Base-by-base conservation (phyloP, 2,113 vertebrate species). In the Engystomops pustulosus region DNA sequence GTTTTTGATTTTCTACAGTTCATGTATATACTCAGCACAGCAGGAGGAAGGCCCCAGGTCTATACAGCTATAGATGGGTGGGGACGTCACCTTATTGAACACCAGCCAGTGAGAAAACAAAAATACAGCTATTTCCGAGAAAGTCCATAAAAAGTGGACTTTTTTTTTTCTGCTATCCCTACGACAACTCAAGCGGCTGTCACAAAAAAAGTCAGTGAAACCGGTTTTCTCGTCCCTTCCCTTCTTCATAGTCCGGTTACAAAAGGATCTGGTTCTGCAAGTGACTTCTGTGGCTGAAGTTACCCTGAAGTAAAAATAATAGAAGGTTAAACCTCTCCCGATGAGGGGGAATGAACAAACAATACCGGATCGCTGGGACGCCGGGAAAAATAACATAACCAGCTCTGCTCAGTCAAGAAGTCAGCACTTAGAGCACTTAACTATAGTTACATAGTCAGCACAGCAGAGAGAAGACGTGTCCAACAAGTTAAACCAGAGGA, bases 171-270 rank as follows among this genome's bases (percentile, higher is more conserved):
- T 41, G 75, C 4, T 32, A n/a, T 80, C 30, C 12, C 65, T 70
- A 53, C 51, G 27, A 36, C 79, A 68, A 80, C 27, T 14, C 20
- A 27, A 65, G 27, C 3, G 4, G 7, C 32, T 65, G 23, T 30
- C 23, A n/a, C n/a, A n/a, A n/a, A n/a, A 45, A 30, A 79, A 67
- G 49, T 77, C 74, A 38, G 65, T n/a, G 27, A 68, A 81, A 81
- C 79, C 62, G 45, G 62, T 70, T 80, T 80, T 81, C 70, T 65
- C 70, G 27, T 81, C 65, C 18, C 30, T 20, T 70, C 45, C n/a
- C 6, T 15, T 69, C 60, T 34, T 11, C 6, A 80, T 14, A 36
- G 65, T 81, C 62, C 44, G 70, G 62, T 69, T 25, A 53, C 45
- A 69, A 17, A 69, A 81, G 62, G n/a, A 49, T 68, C 36, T 79